A percentile compares a stretch with the other conserved stretches of the same genome.
Conservation (phyloP, 2,888 invertebrate genomes). For the Melinaea marsaeus region DNA sequence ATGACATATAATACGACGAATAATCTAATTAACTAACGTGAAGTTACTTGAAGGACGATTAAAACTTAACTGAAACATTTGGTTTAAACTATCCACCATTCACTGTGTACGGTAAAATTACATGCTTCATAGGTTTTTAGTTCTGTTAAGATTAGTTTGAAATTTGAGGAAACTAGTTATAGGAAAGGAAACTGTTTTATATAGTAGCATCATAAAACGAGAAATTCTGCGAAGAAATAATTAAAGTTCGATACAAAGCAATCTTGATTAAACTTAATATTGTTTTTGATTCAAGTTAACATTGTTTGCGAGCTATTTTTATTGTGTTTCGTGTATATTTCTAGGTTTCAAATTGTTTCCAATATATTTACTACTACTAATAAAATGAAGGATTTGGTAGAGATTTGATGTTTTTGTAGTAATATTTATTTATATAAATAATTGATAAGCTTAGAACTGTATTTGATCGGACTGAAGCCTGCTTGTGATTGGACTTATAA, state of each 20-base stretch:
- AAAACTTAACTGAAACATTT: too few species aligned
- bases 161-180: constrained; percentile 2
- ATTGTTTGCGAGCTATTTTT: background rate
- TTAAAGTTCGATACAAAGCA: constrained; percentile 1
- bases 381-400: background rate
- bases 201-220: constrained; percentile 1
- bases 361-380: background rate
- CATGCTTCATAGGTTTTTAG: constrained; percentile 25
- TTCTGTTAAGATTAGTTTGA: constrained; percentile 8
- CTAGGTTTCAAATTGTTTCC: background rate
- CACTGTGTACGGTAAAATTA: constrained; percentile 13
- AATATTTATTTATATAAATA: too few species aligned
- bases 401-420: too few species aligned
- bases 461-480: too few species aligned
- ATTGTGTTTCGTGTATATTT: background rate
- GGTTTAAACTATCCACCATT: background rate
- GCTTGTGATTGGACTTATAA: too few species aligned
- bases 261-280: background rate
- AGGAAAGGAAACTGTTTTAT: background rate
- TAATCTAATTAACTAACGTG: too few species aligned
- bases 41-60: too few species aligned
- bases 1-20: too few species aligned
- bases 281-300: too few species aligned
- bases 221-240: background rate
- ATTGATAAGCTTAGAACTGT: too few species aligned